Conservation (phyloP, 1,140 invertebrate species). For the Meteorus sp. region DNA sequence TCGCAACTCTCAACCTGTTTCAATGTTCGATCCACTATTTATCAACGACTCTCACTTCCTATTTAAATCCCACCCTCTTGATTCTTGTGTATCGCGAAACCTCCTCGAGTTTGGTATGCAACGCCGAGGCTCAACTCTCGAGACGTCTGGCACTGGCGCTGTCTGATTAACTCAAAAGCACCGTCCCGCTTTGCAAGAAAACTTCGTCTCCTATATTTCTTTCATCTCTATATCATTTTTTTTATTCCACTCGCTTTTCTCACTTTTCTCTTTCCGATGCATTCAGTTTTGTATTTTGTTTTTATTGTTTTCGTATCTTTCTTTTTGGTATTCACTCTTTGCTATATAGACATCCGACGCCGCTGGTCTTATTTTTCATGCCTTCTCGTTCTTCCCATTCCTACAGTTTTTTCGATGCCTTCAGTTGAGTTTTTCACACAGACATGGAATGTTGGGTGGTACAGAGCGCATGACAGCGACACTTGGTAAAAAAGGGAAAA, state of each 20-base stretch:
- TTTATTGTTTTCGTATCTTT: neutral
- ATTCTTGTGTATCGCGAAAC: too few species aligned
- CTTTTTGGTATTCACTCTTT: constrained; percentile 3
- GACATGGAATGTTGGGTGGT: neutral
- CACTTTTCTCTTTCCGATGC: constrained; percentile 4
- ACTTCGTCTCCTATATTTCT: constrained; percentile 14
- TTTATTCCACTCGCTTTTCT: constrained; percentile 8
- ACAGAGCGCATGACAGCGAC: too few species aligned
- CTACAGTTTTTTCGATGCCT: too few species aligned
- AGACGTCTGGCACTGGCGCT: constrained; percentile 36
- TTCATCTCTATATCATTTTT: constrained; percentile 18
- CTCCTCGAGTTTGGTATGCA: too few species aligned
- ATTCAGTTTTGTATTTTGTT: constrained; percentile 2
- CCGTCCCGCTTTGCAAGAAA: constrained; percentile 7
- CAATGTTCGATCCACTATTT: too few species aligned
- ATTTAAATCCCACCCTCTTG: too few species aligned
- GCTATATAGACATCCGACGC: too few species aligned
- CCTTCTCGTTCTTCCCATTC: too few species aligned
- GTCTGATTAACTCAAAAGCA: constrained; percentile 46
- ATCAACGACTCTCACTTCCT: too few species aligned
- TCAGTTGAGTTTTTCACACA: too few species aligned
- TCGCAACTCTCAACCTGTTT: too few species aligned
- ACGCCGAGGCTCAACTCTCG: neutral
- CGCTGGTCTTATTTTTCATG: neutral
- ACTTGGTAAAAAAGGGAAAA: too few species aligned